These are phyloP conservation scores for Microcebus ravelobensis DNA, from an alignment of 2,113 vertebrate species.

Conservation along the genomic window DNA sequence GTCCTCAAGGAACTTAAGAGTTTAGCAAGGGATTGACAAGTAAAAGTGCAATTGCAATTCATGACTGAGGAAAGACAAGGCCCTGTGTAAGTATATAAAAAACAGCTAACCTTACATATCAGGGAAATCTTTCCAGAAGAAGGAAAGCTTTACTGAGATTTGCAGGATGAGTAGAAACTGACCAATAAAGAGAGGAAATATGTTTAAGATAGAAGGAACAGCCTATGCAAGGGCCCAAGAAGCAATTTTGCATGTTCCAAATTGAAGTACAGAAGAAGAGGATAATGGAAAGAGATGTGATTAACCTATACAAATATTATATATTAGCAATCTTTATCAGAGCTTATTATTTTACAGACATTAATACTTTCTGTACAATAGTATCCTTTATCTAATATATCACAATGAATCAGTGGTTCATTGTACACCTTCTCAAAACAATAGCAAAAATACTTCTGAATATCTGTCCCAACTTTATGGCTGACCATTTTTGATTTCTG, in stretches of 20 bases:
- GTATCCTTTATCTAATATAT: neutral
- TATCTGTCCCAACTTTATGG: neutral
- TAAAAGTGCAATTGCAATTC: neutral
- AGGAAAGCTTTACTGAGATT: conserved; percentile 12
- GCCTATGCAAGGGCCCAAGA: neutral
- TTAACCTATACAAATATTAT: neutral
- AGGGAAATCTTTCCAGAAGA: neutral
- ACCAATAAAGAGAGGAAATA: neutral
- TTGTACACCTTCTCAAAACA: neutral
- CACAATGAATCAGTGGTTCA: neutral
- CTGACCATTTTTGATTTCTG: neutral
- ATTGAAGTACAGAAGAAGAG: neutral
- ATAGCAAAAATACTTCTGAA: neutral
- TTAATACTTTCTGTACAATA: neutral
- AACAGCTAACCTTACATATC: neutral
- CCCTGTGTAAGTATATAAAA: neutral
- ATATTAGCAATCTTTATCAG: neutral
- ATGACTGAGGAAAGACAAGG: neutral
- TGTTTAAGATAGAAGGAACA: neutral
- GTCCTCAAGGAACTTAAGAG: neutral
- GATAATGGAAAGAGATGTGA: neutral
- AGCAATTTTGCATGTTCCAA: neutral
- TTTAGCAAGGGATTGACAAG: neutral
- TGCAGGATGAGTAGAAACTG: neutral
- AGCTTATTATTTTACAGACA: neutral